A percentile compares a stretch with the other conserved stretches of the same genome.
phyloP scores from a whole-genome alignment of 2,888 invertebrate genomes.

The Zygogramma bicolorata region DNA sequence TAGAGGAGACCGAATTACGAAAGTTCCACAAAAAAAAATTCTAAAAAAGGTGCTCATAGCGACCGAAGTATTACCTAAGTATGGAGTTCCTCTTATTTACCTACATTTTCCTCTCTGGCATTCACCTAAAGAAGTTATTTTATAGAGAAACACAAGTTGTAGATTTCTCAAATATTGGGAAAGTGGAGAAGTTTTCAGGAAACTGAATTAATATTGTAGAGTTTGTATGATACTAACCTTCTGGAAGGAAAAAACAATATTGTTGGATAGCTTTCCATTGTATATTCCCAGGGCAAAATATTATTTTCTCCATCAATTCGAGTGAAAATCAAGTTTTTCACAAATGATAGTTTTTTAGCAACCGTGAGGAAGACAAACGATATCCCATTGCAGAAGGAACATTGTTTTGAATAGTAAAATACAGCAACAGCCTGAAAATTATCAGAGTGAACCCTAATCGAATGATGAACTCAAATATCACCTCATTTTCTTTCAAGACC shows the following conservation, averaged over 20 bases:
- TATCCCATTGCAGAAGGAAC: slow-evolving; percentile 80
- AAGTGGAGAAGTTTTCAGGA: too few species aligned
- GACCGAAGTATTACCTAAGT: too few species aligned
- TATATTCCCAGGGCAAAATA: slow-evolving; percentile 89
- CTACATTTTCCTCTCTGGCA: too few species aligned
- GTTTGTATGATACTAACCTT: slow-evolving; percentile 69
- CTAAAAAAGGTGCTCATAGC: too few species aligned
- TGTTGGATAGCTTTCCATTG: slow-evolving; percentile 83
- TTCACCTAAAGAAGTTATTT: too few species aligned
- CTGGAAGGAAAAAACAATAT: slow-evolving; percentile 83
- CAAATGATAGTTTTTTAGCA: slow-evolving; percentile 72
- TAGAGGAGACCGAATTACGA: too few species aligned
- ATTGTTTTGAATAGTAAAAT: slow-evolving; percentile 83
- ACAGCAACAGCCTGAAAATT: slow-evolving; percentile 79
- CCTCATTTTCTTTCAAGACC: slow-evolving; percentile 73
- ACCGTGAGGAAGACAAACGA: slow-evolving; percentile 77
- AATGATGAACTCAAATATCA: slow-evolving; percentile 53
- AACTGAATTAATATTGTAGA: too few species aligned
- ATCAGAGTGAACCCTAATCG: not conserved
- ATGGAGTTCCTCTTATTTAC: too few species aligned
- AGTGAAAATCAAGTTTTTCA: slow-evolving; percentile 71
- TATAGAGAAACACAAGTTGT: too few species aligned
- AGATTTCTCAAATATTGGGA: too few species aligned
- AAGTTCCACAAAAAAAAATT: too few species aligned
- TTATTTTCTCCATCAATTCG: slow-evolving; percentile 86